These are phyloP conservation scores for Asarcornis scutulata DNA, from an alignment of 2,113 vertebrate species.

Conservation along the genomic window DNA sequence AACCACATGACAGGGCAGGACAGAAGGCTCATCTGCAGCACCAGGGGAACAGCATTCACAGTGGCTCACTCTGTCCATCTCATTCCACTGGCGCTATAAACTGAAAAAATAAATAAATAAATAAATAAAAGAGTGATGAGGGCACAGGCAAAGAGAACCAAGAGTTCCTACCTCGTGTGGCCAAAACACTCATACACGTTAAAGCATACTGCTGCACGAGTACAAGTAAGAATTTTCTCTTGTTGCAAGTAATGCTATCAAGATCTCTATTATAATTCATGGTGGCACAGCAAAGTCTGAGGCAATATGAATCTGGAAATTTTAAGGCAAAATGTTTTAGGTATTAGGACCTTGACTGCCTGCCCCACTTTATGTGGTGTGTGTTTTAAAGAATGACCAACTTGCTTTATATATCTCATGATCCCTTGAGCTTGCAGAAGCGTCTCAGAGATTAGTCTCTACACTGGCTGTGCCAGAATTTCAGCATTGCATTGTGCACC, in stretches of 20 bases:
- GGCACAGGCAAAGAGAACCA: not conserved
- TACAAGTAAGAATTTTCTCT: not conserved
- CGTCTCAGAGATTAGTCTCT: not conserved
- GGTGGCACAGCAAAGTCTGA: not conserved
- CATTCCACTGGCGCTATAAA: not conserved
- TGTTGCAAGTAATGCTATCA: not conserved
- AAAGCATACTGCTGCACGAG: not conserved
- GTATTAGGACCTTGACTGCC: not conserved
- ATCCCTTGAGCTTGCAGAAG: not conserved
- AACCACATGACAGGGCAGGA: not conserved
- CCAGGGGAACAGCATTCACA: not conserved
- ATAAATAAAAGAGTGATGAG: not conserved
- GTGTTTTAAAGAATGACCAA: not conserved
- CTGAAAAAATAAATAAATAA: too few species aligned
- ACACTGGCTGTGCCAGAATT: not conserved
- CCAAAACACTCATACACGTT: not conserved
- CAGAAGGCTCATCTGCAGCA: not conserved
- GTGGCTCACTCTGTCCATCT: not conserved
- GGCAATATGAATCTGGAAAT: not conserved
- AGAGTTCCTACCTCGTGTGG: not conserved
- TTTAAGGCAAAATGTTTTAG: not conserved
- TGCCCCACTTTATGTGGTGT: fast-evolving
- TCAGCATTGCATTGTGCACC: not conserved
- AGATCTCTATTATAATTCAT: not conserved
- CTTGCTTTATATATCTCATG: not conserved